Percentiles rank a stretch among this genome's conserved stretches.
Conservation (phyloP, 2,888 invertebrate species). For the Trilocha varians region DNA sequence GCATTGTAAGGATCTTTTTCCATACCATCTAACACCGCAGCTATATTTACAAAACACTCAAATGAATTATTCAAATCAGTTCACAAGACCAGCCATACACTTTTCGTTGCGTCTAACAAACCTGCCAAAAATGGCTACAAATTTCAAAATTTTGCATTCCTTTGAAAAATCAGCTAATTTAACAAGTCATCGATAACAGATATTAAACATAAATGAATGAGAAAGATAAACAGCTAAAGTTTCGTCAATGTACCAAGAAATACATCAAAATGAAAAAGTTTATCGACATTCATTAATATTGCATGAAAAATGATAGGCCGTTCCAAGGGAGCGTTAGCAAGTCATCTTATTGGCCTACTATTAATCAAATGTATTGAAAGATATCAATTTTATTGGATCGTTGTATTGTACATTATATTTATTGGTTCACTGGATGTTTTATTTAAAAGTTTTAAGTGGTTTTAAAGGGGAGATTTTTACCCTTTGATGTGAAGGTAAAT, state of each 20-base stretch:
- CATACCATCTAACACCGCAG: too few species aligned
- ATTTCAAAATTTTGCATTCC: too few species aligned
- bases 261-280: background rate
- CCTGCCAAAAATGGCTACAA: too few species aligned
- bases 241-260: background rate
- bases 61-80: too few species aligned
- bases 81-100: too few species aligned
- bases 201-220: background rate
- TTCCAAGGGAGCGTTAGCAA: constrained; percentile 29
- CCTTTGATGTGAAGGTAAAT: too few species aligned
- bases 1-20: too few species aligned
- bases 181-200: background rate
- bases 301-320: constrained; percentile 21
- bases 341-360: constrained; percentile 43
- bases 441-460: background rate
- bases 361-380: constrained; percentile 28
- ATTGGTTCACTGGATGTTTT: background rate
- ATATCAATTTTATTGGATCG: constrained; percentile 21
- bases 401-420: background rate
- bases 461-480: too few species aligned
- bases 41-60: too few species aligned
- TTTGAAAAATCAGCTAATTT: background rate
- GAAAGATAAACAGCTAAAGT: background rate
- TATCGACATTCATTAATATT: constrained; percentile 2
- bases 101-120: too few species aligned